phyloP scores from a whole-genome alignment of 2,797 vertebrate species.

The Xiphophorus birchmanni region DNA sequence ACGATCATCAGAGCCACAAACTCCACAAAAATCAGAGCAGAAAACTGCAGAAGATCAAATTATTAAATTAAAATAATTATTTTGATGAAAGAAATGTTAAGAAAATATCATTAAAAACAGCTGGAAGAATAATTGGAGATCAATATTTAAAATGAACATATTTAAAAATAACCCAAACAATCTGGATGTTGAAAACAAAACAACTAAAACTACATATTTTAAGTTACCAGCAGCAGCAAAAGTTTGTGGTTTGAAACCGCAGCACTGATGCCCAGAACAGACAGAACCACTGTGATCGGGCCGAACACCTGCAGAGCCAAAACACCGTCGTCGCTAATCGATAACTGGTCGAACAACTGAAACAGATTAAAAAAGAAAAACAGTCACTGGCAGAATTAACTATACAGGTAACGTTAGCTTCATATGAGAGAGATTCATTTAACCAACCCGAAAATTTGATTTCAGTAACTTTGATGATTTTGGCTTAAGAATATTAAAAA shows the following conservation, averaged over 20 bases:
- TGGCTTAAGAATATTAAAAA: background rate
- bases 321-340: slow-evolving; percentile 52
- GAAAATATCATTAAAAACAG: background rate
- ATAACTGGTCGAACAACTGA: slow-evolving; percentile 62
- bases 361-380: background rate
- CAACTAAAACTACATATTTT: background rate
- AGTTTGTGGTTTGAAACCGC: slow-evolving; percentile 52
- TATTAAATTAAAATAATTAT: background rate
- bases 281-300: slow-evolving; percentile 58
- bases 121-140: background rate
- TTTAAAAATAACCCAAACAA: background rate
- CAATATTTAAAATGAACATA: background rate
- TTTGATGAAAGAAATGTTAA: background rate
- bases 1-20: slow-evolving; percentile 71
- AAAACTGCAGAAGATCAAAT: slow-evolving; percentile 52
- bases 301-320: slow-evolving; percentile 68
- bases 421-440: background rate
- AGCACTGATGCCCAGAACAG: slow-evolving; percentile 61
- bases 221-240: slow-evolving; percentile 65
- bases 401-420: background rate
- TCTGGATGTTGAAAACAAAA: background rate
- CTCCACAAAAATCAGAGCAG: slow-evolving; percentile 61
- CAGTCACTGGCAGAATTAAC: background rate
- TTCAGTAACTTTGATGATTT: background rate
- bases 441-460: background rate